phyloP scores from a whole-genome alignment of 2,888 invertebrate species.

The Neoaliturus tenellus region DNA sequence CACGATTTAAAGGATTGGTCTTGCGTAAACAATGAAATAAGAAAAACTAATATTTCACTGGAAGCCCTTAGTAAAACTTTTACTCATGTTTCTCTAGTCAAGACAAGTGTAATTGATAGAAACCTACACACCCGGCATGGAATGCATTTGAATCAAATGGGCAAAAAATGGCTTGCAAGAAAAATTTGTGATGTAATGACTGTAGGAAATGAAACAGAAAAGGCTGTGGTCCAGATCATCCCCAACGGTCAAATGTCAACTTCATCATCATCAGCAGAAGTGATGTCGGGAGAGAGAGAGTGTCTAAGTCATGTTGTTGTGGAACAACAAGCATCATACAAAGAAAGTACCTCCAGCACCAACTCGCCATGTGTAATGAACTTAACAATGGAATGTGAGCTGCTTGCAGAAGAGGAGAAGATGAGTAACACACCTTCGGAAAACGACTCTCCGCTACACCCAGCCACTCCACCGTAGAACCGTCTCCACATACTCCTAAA shows the following conservation, averaged over 20 bases:
- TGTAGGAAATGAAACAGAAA: neutral
- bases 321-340: too few species aligned
- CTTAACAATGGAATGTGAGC: too few species aligned
- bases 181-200: neutral
- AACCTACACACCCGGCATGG: slow-evolving; percentile 14
- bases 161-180: slow-evolving; percentile 12
- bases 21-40: neutral
- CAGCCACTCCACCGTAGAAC: too few species aligned
- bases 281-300: too few species aligned
- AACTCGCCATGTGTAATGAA: too few species aligned
- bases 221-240: neutral
- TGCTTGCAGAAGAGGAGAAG: too few species aligned
- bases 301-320: too few species aligned
- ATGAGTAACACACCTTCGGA: too few species aligned
- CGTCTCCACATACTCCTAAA: too few species aligned
- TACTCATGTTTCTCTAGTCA: neutral
- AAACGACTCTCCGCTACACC: too few species aligned
- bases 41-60: neutral
- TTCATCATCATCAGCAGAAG: neutral
- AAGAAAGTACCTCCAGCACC: too few species aligned
- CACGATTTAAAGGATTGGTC: slow-evolving; percentile 8
- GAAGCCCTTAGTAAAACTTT: neutral
- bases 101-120: slow-evolving; percentile 10
- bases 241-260: neutral
- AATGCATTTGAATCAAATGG: neutral